Conservation (phyloP, 2,888 invertebrate genomes). For the Protodeltote pygarga region DNA sequence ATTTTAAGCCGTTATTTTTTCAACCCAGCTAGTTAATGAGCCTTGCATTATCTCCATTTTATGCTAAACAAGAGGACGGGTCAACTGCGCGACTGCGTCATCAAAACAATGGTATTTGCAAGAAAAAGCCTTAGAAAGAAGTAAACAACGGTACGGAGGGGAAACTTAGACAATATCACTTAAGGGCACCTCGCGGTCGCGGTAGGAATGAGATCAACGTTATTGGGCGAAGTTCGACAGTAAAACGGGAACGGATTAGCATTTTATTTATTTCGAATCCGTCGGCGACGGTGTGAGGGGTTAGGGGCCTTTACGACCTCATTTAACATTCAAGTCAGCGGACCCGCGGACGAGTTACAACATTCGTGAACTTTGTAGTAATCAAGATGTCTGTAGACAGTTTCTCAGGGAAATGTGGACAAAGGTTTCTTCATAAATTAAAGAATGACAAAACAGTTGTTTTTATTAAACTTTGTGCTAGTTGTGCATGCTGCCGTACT, state of each 20-base stretch:
- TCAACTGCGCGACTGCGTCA: slow-evolving; percentile 24
- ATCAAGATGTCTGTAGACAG: slow-evolving; percentile 45
- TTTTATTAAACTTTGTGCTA: slow-evolving; percentile 2
- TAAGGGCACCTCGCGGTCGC: slow-evolving; percentile 34
- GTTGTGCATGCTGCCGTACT: too few species aligned
- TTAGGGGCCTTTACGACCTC: slow-evolving; percentile 46
- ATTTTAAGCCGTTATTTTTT: slow-evolving; percentile 1
- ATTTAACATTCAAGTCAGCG: slow-evolving; percentile 50
- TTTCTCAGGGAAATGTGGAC: too few species aligned
- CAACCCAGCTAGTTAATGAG: slow-evolving; percentile 33
- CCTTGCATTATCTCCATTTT: slow-evolving; percentile 18
- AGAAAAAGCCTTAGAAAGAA: slow-evolving; percentile 31
- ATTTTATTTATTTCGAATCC: slow-evolving; percentile 65
- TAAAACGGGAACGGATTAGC: slow-evolving; percentile 65
- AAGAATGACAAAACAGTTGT: too few species aligned
- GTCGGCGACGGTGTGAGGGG: slow-evolving; percentile 25
- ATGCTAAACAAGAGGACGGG: slow-evolving; percentile 30
- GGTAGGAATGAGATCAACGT: slow-evolving; percentile 48
- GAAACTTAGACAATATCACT: slow-evolving; percentile 45
- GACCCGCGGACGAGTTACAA: slow-evolving; percentile 46
- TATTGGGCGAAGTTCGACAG: slow-evolving; percentile 62
- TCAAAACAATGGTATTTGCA: slow-evolving; percentile 31
- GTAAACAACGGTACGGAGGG: slow-evolving; percentile 24
- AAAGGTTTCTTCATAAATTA: too few species aligned
- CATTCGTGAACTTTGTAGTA: slow-evolving; percentile 44